Evolutionary conservation across 2,888 invertebrate genomes (phyloP), one percentile per base, ranked within the genome.

Genomic region (Stomorhina lunata): DNA sequence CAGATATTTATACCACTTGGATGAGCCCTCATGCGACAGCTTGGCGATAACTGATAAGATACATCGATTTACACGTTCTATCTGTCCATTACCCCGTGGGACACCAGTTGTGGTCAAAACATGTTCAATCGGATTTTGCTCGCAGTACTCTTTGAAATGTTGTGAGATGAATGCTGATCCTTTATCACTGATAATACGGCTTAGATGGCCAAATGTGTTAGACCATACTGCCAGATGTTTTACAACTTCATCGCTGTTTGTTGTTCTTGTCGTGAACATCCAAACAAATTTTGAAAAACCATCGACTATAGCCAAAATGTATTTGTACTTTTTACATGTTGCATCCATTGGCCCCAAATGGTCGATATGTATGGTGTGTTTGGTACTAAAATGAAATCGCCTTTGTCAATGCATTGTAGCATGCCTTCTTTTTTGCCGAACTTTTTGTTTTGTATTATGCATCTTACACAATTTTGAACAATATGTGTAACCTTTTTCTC

Each of bases 141-240:
- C 22, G 22, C 37, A 37, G 32, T 7, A 59, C 17, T 59, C 37
- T 37, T 37, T 5, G 12, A 59, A n/a, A n/a, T n/a, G n/a, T n/a
- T n/a, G n/a, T 17, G 80, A 75, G 17, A 71, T 79, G 17, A 55
- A 79, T 1, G 79, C 65, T 25, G 71, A 9, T 10, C 75, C 69
- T 63, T 55, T 69, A 17, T 75, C 69, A 27, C 75, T 80, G 0
- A 75, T 63, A 27, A 76, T 80, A 15, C 75, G 25, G 25, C 6
- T n/a, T 3, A 27, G 61, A 27, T 27, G n/a, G 9, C 61, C 61
- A 61, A 61, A 61, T 1, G 10, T 43, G 9, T 27, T 25, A 6
- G 61, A 25, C 25, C 17, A 43, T 4, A 15, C 15, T 9, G 7
- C 6, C 5, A 61, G 20, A 27, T 65, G 45, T 20, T 17, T 9